Evolutionary conservation across 1,140 invertebrate species (phyloP), one percentile per base, ranked within the genome.

Genomic region (Drosophila virilis): DNA sequence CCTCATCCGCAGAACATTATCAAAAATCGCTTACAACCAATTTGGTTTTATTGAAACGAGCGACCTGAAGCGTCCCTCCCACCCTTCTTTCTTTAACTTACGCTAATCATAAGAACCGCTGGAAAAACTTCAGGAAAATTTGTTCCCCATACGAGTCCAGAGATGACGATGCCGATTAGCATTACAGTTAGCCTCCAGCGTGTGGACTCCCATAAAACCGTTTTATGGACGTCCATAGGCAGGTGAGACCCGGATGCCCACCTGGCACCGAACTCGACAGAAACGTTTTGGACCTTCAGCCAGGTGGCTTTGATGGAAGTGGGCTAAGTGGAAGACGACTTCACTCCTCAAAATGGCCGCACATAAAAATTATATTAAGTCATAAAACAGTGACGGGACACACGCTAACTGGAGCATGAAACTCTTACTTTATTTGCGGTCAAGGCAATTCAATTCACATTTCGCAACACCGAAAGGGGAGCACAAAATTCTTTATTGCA

Each of bases 281-380:
- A 66, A 81, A 58, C 70, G 50, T 74, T 83, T 51, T 58, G 58
- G 28, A 46, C 51, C 59, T 74, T 17, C 77, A 75, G 55, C 37
- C 70, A 69, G 71, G 71, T 69, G 71, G 48, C 65, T 28, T 69
- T 61, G 65, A 69, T 73, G 57, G 50, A 8, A 38, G 32, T 38
- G 50, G 61, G 28, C 0, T 42, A 13, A 10, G 48, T 28, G 45
- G 8, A 17, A 28, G 22, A 28, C 22, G 22, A 4, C 48, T 74
- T 80, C 64, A 70, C 70, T 78, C 59, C 37, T 71, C 52, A 66
- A 84, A 79, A 80, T 83, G 84, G 79, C 77, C 84, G 69, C 71
- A 74, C 84, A 88, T 88, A 88, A 89, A 88, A 88, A 88, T 83
- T 83, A 75, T 88, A 88, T 88, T 88, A 89, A 88, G 83, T 61